phyloP scores from a whole-genome alignment of 2,797 vertebrate species.

The Pachyuromys duprasi region DNA sequence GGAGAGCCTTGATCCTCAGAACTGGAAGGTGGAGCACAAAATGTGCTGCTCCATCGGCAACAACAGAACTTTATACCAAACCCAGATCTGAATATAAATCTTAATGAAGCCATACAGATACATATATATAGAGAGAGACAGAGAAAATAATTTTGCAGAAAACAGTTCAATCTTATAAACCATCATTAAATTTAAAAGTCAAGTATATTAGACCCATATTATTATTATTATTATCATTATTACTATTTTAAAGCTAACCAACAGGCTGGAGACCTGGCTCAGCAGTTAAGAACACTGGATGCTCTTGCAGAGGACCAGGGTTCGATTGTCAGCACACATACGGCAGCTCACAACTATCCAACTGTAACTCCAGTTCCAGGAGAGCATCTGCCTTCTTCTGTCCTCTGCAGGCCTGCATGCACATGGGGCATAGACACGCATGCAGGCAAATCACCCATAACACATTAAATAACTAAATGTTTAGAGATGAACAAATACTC shows the following conservation, averaged over 20 bases:
- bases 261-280: neutral
- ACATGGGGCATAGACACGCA: neutral
- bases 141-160: neutral
- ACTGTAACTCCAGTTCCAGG: neutral
- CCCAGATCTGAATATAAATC: neutral
- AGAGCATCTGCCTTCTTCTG: neutral
- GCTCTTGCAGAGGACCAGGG: neutral
- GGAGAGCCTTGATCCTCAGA: neutral
- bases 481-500: neutral
- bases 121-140: no score
- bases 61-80: neutral
- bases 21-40: neutral
- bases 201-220: neutral
- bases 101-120: neutral
- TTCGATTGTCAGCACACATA: neutral
- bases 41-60: neutral
- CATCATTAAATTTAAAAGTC: neutral
- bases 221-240: no score
- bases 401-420: neutral
- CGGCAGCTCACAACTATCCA: neutral
- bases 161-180: neutral
- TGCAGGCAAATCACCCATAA: neutral
- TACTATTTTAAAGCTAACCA: neutral
- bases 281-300: neutral
- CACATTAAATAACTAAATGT: neutral